phyloP scores from a whole-genome alignment of 2,113 vertebrate genomes.

The Odocoileus hemionus region DNA sequence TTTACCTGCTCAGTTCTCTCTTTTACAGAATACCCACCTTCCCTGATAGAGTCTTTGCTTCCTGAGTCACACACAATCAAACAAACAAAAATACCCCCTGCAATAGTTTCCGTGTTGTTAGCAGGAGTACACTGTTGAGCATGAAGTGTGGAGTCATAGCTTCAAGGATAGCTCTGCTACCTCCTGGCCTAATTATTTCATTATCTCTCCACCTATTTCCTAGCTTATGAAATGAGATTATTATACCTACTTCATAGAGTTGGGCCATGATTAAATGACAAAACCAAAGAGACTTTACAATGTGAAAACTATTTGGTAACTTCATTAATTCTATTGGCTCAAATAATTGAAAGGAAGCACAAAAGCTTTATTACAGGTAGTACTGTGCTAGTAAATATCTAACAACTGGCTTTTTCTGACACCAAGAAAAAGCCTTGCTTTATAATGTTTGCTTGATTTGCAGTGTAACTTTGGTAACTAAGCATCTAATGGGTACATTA shows the following conservation, averaged over 20 bases:
- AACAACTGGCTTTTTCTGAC: neutral
- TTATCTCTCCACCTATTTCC: neutral
- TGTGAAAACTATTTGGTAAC: neutral
- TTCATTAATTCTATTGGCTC: neutral
- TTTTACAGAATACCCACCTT: neutral
- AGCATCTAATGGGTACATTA: neutral
- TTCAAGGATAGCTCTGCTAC: neutral
- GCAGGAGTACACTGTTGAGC: neutral
- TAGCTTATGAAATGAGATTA: neutral
- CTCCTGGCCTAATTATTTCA: neutral
- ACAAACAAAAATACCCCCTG: neutral
- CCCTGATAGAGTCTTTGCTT: neutral
- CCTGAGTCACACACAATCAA: neutral
- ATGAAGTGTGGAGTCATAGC: neutral
- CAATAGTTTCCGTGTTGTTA: neutral
- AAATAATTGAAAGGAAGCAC: constrained; percentile 21
- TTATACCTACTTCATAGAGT: neutral
- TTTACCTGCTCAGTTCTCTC: neutral
- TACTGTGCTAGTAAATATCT: neutral
- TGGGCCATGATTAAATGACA: neutral
- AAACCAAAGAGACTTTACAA: neutral
- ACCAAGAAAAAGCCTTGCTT: neutral
- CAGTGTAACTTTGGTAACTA: neutral
- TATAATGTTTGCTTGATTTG: neutral
- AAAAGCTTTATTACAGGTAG: neutral